These are phyloP conservation scores for Lepus oiostolus DNA, from an alignment of 2,797 vertebrate genomes.

Conservation along the genomic window DNA sequence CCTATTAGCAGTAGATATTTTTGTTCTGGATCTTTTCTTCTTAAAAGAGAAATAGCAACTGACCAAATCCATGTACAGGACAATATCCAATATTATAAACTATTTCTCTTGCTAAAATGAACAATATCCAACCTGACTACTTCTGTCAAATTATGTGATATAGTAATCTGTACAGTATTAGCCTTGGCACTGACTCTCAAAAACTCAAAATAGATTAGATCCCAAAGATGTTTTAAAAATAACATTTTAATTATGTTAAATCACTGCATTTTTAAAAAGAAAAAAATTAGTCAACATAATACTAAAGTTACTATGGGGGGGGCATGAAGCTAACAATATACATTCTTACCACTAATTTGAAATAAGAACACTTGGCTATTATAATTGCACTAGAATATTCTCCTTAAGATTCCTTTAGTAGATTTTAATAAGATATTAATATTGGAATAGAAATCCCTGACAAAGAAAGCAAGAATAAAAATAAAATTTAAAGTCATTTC, in stretches of 20 bases:
- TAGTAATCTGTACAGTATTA: not conserved
- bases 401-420: not conserved
- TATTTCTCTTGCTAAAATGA: constrained; percentile 15
- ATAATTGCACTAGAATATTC: not conserved
- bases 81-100: constrained; percentile 53
- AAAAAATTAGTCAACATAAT: not conserved
- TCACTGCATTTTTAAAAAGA: constrained; percentile 47
- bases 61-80: not conserved
- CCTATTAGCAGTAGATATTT: not conserved
- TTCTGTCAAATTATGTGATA: constrained; percentile 44
- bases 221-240: constrained; percentile 32
- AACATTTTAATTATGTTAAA: constrained; percentile 43
- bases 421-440: constrained; percentile 10
- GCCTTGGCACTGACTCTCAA: constrained; percentile 6
- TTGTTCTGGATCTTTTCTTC: constrained; percentile 48
- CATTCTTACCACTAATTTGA: not conserved
- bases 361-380: constrained; percentile 19
- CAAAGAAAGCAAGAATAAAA: constrained; percentile 12
- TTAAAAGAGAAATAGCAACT: constrained; percentile 60
- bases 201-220: constrained; percentile 43
- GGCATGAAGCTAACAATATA: not conserved
- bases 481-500: not conserved
- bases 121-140: constrained; percentile 40
- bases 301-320: not conserved
- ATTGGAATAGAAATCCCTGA: not conserved